phyloP scores from a whole-genome alignment of 2,888 invertebrate genomes.

The Hydropsyche betteni region DNA sequence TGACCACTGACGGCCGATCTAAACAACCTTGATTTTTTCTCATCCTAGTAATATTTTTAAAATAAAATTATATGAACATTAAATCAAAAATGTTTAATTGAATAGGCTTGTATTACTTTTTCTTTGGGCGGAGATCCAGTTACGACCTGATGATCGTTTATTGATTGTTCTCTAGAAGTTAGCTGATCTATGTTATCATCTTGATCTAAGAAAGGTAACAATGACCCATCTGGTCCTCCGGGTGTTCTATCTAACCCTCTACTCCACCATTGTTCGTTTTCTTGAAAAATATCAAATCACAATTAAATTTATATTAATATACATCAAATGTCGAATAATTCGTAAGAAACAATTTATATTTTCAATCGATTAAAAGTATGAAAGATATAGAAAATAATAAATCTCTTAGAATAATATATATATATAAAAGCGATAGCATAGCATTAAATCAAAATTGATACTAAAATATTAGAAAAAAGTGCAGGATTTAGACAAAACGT shows the following conservation, averaged over 20 bases:
- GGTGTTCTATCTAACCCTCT: slow-evolving; percentile 47
- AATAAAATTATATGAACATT: not conserved
- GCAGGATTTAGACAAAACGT: not conserved
- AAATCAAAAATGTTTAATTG: slow-evolving; percentile 29
- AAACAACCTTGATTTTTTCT: slow-evolving; percentile 72
- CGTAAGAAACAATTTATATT: not conserved
- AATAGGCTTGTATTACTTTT: slow-evolving; percentile 57
- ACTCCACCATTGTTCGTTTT: slow-evolving; percentile 49
- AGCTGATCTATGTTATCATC: slow-evolving; percentile 60
- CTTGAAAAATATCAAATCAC: slow-evolving; percentile 36
- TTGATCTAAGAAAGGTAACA: slow-evolving; percentile 55
- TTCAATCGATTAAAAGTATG: not conserved
- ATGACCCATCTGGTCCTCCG: slow-evolving; percentile 56
- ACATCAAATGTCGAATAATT: not conserved
- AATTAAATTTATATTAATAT: not conserved
- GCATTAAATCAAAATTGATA: slow-evolving; percentile 9
- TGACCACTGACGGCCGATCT: slow-evolving; percentile 67
- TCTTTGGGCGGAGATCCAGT: slow-evolving; percentile 69
- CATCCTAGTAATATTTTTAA: slow-evolving; percentile 57
- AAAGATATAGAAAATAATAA: not conserved
- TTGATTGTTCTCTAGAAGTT: slow-evolving; percentile 59
- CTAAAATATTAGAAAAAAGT: not conserved
- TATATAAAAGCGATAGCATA: slow-evolving; percentile 14
- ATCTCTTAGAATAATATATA: no score
- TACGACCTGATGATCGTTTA: slow-evolving; percentile 55